Conservation (phyloP, 1,140 invertebrate species). For the Meteorus sp. region DNA sequence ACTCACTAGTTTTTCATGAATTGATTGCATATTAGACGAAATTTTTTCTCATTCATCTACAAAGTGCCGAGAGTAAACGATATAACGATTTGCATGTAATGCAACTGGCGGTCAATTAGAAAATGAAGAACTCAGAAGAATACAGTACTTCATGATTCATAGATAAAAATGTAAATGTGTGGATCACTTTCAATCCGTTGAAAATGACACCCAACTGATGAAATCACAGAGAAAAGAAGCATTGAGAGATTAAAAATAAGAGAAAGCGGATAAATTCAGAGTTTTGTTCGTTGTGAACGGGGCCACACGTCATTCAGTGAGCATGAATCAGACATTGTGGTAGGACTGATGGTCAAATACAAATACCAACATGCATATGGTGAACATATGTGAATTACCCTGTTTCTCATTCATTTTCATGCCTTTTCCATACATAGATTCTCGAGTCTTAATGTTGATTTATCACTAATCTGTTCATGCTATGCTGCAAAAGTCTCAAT, state of each 20-base stretch:
- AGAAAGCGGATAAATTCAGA: slow-evolving; percentile 13
- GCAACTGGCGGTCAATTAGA: no score
- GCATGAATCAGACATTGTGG: slow-evolving; percentile 11
- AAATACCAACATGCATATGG: neutral
- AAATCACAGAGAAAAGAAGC: no score
- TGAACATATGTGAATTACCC: neutral
- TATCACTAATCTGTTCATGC: slow-evolving; percentile 24
- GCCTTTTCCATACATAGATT: slow-evolving; percentile 7
- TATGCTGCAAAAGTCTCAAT: slow-evolving; percentile 20
- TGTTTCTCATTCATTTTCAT: neutral
- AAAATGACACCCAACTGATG: neutral
- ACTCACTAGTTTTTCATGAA: no score
- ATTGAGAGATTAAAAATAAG: no score
- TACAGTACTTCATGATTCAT: no score
- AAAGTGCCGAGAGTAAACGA: no score
- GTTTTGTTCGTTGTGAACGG: slow-evolving; percentile 16
- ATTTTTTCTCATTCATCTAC: no score
- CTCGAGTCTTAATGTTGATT: slow-evolving; percentile 23
- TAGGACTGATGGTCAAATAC: neutral
- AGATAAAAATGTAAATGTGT: no score
- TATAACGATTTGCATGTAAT: no score
- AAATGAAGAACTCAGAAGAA: no score
- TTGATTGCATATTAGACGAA: no score
- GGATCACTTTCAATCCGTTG: slow-evolving; percentile 15
- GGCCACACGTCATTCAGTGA: slow-evolving; percentile 9